Evolutionary conservation across 2,113 vertebrate genomes (phyloP).

Genomic region (Microtus oregoni): DNA sequence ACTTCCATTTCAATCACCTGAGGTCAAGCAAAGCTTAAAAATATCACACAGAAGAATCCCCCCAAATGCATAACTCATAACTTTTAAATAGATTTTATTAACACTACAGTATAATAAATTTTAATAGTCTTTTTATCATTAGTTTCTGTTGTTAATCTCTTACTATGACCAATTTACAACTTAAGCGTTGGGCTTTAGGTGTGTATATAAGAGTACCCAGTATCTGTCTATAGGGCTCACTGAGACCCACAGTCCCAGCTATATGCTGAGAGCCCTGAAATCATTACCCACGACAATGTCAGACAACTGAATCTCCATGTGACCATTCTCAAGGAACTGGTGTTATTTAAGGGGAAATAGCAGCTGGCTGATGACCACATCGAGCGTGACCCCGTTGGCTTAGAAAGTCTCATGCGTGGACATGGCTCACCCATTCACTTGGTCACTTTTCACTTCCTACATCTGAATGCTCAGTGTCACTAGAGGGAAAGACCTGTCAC

Average conservation of each 20-base stretch:
- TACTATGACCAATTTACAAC: not conserved
- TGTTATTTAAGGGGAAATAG: not conserved
- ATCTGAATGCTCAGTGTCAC: not conserved
- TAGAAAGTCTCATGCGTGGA: not conserved
- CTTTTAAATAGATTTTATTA: not conserved
- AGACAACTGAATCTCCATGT: not conserved
- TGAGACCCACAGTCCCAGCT: not conserved
- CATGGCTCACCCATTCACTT: too few relatives aligned
- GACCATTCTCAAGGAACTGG: not conserved
- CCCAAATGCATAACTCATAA: not conserved
- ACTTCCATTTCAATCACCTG: not conserved
- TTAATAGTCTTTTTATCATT: not conserved
- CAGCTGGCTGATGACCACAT: not conserved
- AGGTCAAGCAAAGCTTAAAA: not conserved
- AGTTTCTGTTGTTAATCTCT: not conserved
- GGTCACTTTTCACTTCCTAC: not conserved
- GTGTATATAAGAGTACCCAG: not conserved
- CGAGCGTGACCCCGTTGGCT: not conserved
- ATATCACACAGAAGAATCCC: not conserved
- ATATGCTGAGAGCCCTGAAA: not conserved
- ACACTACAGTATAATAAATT: not conserved
- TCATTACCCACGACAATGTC: too few relatives aligned
- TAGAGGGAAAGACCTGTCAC: not conserved
- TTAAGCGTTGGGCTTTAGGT: not conserved
- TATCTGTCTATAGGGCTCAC: not conserved